Base-by-base conservation (phyloP, 2,113 vertebrate species). In the Colistium nudipinnis region DNA sequence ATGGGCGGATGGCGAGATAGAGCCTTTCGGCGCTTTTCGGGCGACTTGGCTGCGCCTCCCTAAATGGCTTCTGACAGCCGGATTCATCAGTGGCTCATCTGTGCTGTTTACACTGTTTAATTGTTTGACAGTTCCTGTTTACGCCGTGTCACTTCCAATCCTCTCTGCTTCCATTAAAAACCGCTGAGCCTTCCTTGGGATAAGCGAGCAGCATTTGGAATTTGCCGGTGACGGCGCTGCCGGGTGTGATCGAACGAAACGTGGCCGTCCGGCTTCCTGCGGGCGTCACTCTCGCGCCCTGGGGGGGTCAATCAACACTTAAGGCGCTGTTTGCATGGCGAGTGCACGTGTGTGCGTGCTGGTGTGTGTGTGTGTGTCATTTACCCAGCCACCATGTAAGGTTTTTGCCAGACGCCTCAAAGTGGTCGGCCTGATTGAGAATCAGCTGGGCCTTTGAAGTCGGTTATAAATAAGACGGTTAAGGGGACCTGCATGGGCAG, bases 81-180 rank as follows among this genome's bases (percentile, higher is more conserved):
- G 73, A 87, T 80, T 90, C 86, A 87, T 92, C 89, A 91, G 82
- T 67, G 76, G 78, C 83, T 91, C 87, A 88, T 93, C 86, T 89
- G 88, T 83, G 81, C 82, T 82, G 84, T 89, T 91, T 88, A 91
- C 88, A 83, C 81, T 80, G 69, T 89, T 89, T 91, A 91, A 92
- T 91, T 90, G 87, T 92, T 83, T 92, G 90, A 92, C 88, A 84
- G 85, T 85, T 90, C 79, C 82, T 91, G 83, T 91, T 93, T 89
- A 90, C 89, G 87, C 84, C 57, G 68, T 90, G 88, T 92, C 90
- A 91, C 90, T 90, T 90, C 76, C 86, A 89, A 92, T 92, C 87
- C 82, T 60, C 63, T 41, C 68, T 66, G 74, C 76, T 60, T 74
- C 69, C 76, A 62, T 80, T 81, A 70, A 80, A 89, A 80, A 89